Conservation (phyloP, 2,797 vertebrate species). For the Anabacerthia variegaticeps region DNA sequence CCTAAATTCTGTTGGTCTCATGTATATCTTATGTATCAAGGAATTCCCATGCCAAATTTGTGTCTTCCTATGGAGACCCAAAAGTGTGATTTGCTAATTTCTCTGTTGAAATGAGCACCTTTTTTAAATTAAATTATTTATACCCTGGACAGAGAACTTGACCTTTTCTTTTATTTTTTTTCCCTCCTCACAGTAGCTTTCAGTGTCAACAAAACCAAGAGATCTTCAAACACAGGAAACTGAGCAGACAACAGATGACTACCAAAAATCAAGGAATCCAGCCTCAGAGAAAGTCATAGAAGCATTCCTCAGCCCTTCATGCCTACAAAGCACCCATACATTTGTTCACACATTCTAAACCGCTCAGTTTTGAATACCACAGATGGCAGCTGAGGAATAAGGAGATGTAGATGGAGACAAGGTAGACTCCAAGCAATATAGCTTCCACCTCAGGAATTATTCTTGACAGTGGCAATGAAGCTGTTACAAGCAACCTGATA, state of each 20-base stretch:
- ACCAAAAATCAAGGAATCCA: background rate
- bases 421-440: background rate
- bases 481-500: background rate
- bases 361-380: background rate
- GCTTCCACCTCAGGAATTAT: background rate
- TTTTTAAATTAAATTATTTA: background rate
- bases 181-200: background rate
- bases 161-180: background rate
- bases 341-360: background rate
- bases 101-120: background rate
- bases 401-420: background rate
- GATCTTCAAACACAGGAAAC: background rate
- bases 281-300: background rate
- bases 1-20: background rate
- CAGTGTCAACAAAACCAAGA: background rate
- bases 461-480: background rate
- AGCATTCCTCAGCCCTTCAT: background rate
- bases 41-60: background rate
- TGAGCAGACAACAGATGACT: background rate
- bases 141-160: background rate
- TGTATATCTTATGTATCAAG: background rate
- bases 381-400: background rate
- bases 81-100: background rate
- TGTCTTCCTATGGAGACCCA: background rate
- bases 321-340: background rate